Conservation (phyloP, 2,113 vertebrate species). For the Dermatemys mawii region DNA sequence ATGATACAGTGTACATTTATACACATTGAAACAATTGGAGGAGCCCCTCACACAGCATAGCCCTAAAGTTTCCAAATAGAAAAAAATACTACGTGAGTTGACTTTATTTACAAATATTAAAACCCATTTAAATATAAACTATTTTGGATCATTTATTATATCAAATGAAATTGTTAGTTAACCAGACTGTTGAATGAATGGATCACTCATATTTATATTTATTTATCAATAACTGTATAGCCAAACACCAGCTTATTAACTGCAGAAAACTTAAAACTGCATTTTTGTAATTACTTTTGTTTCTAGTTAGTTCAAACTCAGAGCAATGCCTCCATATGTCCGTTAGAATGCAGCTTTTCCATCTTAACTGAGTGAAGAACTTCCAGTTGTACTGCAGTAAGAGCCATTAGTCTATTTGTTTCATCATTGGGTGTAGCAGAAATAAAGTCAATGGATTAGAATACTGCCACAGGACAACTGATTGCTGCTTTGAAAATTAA, state of each 20-base stretch:
- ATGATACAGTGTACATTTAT: constrained; percentile 7
- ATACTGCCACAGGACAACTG: background rate
- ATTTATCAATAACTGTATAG: constrained; percentile 59
- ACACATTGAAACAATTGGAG: constrained; percentile 45
- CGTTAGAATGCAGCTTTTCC: constrained; percentile 45
- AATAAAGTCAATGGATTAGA: background rate
- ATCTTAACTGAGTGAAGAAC: background rate
- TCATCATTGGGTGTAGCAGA: background rate
- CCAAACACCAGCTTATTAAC: constrained; percentile 68
- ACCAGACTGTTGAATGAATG: constrained; percentile 36
- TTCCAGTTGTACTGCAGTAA: background rate
- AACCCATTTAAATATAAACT: constrained; percentile 66
- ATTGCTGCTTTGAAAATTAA: constrained; percentile 22
- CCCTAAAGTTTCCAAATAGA: constrained; percentile 42
- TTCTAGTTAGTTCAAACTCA: constrained; percentile 59
- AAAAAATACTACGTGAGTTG: constrained; percentile 46
- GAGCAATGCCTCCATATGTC: constrained; percentile 49
- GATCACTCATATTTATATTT: background rate
- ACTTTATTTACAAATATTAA: constrained; percentile 72
- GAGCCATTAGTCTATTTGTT: constrained; percentile 26
- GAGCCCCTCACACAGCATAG: constrained; percentile 36
- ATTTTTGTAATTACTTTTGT: constrained; percentile 61
- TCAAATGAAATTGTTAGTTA: constrained; percentile 56
- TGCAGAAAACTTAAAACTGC: constrained; percentile 63
- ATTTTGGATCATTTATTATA: constrained; percentile 63